phyloP scores from a whole-genome alignment of 2,113 vertebrate genomes.

The Gobiocypris rarus region DNA sequence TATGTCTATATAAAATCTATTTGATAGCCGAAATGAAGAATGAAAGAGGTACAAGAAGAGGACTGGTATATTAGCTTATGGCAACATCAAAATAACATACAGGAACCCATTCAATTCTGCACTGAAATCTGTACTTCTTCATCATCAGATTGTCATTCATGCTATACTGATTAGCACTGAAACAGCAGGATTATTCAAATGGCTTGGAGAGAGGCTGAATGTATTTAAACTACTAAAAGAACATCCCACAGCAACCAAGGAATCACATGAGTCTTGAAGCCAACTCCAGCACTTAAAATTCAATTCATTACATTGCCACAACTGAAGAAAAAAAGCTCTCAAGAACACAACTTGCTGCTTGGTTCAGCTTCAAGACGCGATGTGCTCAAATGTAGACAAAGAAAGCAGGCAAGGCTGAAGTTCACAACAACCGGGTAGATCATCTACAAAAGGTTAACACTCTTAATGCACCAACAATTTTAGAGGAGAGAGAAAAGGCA shows the following conservation, averaged over 20 bases:
- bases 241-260: slow-evolving; percentile 47
- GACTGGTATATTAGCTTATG: neutral
- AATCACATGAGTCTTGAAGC: neutral
- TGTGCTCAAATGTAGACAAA: neutral
- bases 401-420: neutral
- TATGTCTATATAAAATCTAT: neutral
- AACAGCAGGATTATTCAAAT: neutral
- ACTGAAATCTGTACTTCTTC: neutral
- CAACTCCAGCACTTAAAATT: neutral
- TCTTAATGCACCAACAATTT: neutral
- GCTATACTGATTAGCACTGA: neutral
- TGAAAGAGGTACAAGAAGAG: neutral
- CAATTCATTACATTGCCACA: neutral
- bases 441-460: slow-evolving; percentile 4
- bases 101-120: neutral
- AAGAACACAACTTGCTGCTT: neutral
- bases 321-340: neutral
- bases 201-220: neutral
- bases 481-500: neutral
- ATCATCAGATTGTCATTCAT: neutral
- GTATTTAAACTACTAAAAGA: slow-evolving; percentile 39
- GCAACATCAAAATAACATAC: neutral
- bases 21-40: neutral
- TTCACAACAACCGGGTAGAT: slow-evolving; percentile 23
- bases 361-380: neutral